Percentiles rank a stretch among this genome's conserved stretches.
phyloP scores from a whole-genome alignment of 2,797 vertebrate genomes.

The Hyperoplus immaculatus region DNA sequence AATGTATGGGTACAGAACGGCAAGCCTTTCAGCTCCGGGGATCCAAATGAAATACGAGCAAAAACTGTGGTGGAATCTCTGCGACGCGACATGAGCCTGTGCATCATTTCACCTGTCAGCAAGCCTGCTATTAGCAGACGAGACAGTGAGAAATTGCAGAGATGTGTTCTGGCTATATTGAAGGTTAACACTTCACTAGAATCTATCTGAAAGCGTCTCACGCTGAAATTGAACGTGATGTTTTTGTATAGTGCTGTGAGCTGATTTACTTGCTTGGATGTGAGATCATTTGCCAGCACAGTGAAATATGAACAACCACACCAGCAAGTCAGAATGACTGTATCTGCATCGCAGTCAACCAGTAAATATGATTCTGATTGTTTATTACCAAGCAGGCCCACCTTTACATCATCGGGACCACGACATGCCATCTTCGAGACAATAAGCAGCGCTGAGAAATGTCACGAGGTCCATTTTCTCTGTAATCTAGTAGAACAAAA shows the following conservation, averaged over 20 bases:
- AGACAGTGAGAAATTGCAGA: constrained; percentile 42
- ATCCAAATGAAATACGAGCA: constrained; percentile 58
- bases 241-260: not conserved
- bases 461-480: constrained; percentile 59
- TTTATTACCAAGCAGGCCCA: constrained; percentile 22
- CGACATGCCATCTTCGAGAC: constrained; percentile 26
- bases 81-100: constrained; percentile 49
- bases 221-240: not conserved
- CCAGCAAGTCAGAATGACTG: constrained; percentile 19
- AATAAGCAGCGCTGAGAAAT: constrained; percentile 34
- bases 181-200: constrained; percentile 15
- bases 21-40: constrained; percentile 37
- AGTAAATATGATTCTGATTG: constrained; percentile 15
- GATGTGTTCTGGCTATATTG: constrained; percentile 25
- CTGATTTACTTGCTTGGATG: constrained; percentile 8
- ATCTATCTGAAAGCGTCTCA: constrained; percentile 14
- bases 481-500: constrained; percentile 35
- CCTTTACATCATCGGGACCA: constrained; percentile 30
- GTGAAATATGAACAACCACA: constrained; percentile 12
- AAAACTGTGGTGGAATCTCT: constrained; percentile 54
- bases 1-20: constrained; percentile 47
- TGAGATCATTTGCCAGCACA: constrained; percentile 14
- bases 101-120: constrained; percentile 68
- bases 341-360: constrained; percentile 20
- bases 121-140: constrained; percentile 21